A percentile compares a stretch with the other conserved stretches of the same genome.
Evolutionary conservation across 2,113 vertebrate species (phyloP).

Genomic region (Henicopernis longicauda): DNA sequence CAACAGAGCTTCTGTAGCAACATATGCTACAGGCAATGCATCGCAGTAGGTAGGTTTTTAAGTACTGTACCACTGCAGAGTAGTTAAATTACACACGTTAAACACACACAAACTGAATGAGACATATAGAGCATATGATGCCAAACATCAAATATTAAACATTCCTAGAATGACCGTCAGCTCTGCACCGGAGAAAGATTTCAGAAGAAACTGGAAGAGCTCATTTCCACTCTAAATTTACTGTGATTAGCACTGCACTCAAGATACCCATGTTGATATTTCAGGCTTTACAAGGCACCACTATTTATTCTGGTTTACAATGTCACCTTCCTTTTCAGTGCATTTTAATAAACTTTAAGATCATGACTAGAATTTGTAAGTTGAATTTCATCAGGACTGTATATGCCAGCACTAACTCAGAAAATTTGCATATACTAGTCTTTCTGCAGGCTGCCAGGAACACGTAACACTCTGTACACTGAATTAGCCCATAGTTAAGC

Average conservation of each 20-base stretch:
- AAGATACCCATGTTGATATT: background rate
- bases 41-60: background rate
- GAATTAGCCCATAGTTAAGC: background rate
- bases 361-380: background rate
- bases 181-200: background rate
- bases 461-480: background rate
- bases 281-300: background rate
- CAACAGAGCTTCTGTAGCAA: background rate
- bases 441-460: background rate
- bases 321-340: background rate
- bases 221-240: background rate
- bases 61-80: background rate
- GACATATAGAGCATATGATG: background rate
- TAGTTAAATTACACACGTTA: background rate
- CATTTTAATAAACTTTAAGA: background rate
- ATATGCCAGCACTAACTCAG: background rate
- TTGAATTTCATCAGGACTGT: background rate
- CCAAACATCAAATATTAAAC: background rate
- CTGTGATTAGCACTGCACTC: background rate
- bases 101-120: background rate
- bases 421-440: background rate
- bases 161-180: background rate
- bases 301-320: background rate
- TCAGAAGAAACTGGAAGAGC: background rate
- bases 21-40: background rate